Base-by-base conservation (phyloP, 2,888 invertebrate species). In the Nephrocerus scutellatus region DNA sequence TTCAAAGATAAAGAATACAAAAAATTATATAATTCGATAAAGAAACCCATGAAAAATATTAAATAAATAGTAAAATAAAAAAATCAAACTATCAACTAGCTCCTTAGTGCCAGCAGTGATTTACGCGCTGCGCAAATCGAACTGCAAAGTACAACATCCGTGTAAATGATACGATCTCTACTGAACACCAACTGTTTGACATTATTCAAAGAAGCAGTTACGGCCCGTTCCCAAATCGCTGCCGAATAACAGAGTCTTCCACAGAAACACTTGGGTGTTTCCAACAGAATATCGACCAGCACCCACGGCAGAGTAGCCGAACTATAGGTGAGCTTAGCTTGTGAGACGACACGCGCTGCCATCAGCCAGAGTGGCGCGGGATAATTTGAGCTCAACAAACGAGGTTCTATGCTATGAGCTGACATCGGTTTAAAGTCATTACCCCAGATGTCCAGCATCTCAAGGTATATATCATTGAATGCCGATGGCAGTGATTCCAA, bases 151-250 rank as follows among this genome's bases (percentile, higher is more conserved):
- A 66, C 59, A 12, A 62, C 55, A 43, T 67, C 66, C 2, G 58
- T 56, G 44, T 66, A 66, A 25, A 67, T 66, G 31, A 62, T 50
- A 41, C 60, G 63, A 50, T 64, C 64, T 6, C 66, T 56, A 40
- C 62, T 67, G 20, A 63, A 64, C 1, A 61, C 55, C 2, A 67
- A 52, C 39, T 60, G 50, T 30, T 64, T 66, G 13, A 66, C 54
- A 41, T 63, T 60, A 13, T 53, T 53, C 35, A 67, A 56, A 20
- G 59, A 60, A 0, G 63, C 56, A 46, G 60, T 51, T 2, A 53
- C 50, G 0, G 60, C 60, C 7, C 66, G 57, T 30, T 62, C 57
- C 21, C 59, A 39, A 3, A 66, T 48, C 1, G 55, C 30, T 10
- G 53, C 47, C 1, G 55, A 54, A 37, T 55, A 66, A 25, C 65